A percentile compares a stretch with the other conserved stretches of the same genome.
phyloP scores from a whole-genome alignment of 2,797 vertebrate species.

The Enoplosus armatus region DNA sequence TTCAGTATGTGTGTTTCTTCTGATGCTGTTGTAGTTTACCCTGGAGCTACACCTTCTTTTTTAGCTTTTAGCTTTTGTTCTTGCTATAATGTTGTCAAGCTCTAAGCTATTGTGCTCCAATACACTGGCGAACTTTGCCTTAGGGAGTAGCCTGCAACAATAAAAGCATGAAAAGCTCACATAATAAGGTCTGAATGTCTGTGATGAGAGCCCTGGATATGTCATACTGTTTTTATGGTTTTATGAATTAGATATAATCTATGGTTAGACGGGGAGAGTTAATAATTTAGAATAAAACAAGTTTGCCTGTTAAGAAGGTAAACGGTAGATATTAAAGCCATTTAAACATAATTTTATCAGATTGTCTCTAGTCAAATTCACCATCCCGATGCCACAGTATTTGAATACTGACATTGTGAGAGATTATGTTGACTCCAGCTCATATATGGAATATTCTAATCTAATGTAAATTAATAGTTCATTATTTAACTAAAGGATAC shows the following conservation, averaged over 20 bases:
- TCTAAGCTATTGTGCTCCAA: conserved; percentile 35
- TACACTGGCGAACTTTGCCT: conserved; percentile 19
- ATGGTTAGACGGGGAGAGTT: neutral
- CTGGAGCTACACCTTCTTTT: neutral
- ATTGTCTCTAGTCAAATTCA: conserved; percentile 66
- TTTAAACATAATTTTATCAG: conserved; percentile 54
- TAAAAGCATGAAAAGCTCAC: conserved; percentile 28
- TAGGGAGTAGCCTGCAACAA: conserved; percentile 29
- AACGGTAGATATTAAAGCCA: conserved; percentile 22
- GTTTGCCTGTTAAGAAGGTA: neutral
- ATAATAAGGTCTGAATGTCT: conserved; percentile 23
- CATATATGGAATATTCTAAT: conserved; percentile 50
- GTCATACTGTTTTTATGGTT: neutral
- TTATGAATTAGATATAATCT: neutral
- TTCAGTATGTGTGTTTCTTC: conserved; percentile 6
- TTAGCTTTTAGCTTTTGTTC: conserved; percentile 43
- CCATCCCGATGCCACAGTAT: conserved; percentile 34
- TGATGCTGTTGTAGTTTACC: conserved; percentile 19
- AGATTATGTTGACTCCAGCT: conserved; percentile 17
- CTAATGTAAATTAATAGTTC: conserved; percentile 17
- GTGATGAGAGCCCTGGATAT: neutral
- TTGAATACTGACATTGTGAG: conserved; percentile 59
- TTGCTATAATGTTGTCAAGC: neutral
- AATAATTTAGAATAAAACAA: neutral
- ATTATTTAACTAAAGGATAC: neutral